phyloP scores from a whole-genome alignment of 2,888 invertebrate species.

The Leptopilina myrica region DNA sequence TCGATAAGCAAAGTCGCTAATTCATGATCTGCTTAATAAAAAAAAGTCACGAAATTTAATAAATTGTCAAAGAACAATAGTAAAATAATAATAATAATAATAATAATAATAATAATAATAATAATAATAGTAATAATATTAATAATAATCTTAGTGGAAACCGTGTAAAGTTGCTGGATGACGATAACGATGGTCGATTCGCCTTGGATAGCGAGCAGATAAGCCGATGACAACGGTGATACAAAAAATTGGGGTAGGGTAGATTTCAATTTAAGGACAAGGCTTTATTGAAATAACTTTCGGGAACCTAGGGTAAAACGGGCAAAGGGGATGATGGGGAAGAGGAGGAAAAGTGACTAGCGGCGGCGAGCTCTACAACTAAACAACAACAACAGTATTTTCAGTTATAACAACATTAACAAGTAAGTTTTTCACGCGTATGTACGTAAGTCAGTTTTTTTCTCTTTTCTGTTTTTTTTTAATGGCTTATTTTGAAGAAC shows the following conservation, averaged over 20 bases:
- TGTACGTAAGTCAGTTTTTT: slow-evolving; percentile 44
- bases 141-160: slow-evolving; percentile 34
- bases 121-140: slow-evolving; percentile 37
- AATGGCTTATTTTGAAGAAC: slow-evolving; percentile 48
- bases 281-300: neutral
- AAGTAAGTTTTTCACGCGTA: slow-evolving; percentile 71
- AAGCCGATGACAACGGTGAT: slow-evolving; percentile 38
- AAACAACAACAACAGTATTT: slow-evolving; percentile 77
- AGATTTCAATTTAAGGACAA: slow-evolving; percentile 38
- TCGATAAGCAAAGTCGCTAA: slow-evolving; percentile 30
- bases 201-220: slow-evolving; percentile 32
- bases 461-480: neutral
- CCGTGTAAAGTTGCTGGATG: slow-evolving; percentile 37
- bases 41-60: neutral
- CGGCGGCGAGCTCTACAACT: slow-evolving; percentile 77
- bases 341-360: slow-evolving; percentile 71
- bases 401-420: slow-evolving; percentile 77
- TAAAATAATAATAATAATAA: slow-evolving; percentile 41
- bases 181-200: slow-evolving; percentile 46
- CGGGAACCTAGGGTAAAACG: slow-evolving; percentile 41
- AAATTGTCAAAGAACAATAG: slow-evolving; percentile 8
- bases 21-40: neutral
- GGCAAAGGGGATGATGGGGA: slow-evolving; percentile 42
- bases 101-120: slow-evolving; percentile 37
- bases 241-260: slow-evolving; percentile 1